These are phyloP conservation scores for Cairina moschata DNA, from an alignment of 2,113 vertebrate species.

Conservation along the genomic window DNA sequence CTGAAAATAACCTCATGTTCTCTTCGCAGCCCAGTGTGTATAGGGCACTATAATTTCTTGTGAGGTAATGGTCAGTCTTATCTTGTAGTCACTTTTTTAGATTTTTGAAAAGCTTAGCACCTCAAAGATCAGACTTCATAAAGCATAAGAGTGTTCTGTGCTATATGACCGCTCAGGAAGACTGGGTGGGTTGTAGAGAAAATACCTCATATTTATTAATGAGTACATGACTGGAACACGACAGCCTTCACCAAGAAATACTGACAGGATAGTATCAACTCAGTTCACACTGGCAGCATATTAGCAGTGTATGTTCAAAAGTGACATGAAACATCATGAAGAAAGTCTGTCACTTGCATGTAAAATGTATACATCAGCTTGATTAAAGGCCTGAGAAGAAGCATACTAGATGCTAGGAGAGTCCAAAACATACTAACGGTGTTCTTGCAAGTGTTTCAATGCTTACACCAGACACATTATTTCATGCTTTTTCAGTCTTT, in stretches of 20 bases:
- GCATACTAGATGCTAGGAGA: background rate
- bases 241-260: background rate
- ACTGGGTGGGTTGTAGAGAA: background rate
- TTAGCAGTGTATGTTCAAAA: background rate
- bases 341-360: background rate
- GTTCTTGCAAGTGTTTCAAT: background rate
- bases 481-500: background rate
- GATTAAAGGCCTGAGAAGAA: background rate
- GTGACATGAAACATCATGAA: background rate
- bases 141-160: background rate
- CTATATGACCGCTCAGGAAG: background rate
- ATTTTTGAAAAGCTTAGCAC: background rate
- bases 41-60: background rate
- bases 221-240: background rate
- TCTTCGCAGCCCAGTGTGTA: background rate
- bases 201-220: background rate
- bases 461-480: background rate
- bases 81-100: background rate
- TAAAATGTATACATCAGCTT: background rate
- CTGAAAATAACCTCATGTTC: background rate
- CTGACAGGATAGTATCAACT: background rate
- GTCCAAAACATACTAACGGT: background rate
- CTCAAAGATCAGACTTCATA: background rate
- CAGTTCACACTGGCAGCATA: background rate
- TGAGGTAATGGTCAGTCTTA: background rate